A percentile compares a stretch with the other conserved stretches of the same genome.
Evolutionary conservation across 2,113 vertebrate species (phyloP).

Genomic region (Petaurus breviceps): DNA sequence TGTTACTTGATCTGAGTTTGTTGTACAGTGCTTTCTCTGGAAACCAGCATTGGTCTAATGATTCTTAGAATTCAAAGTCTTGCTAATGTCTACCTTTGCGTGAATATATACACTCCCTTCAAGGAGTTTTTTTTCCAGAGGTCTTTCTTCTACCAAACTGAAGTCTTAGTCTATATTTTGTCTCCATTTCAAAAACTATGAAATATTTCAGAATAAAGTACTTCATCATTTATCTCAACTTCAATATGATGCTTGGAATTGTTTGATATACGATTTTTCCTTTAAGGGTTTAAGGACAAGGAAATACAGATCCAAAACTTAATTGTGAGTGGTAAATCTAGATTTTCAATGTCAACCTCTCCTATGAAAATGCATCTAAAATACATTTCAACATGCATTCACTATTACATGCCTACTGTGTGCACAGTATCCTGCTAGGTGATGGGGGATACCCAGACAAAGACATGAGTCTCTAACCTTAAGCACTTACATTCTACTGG

Average conservation of each 20-base stretch:
- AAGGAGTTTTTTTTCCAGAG: not conserved
- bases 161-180: not conserved
- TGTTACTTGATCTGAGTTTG: not conserved
- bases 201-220: not conserved
- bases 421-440: not conserved
- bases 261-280: not conserved
- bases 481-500: not conserved
- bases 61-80: not conserved
- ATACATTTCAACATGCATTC: not conserved
- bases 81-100: not conserved
- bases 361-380: not conserved
- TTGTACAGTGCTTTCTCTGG: not conserved
- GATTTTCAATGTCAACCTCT: not conserved
- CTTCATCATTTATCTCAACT: not conserved
- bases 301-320: not conserved
- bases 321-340: not conserved
- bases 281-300: not conserved
- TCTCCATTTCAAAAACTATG: not conserved
- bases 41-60: not conserved
- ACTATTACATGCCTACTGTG: not conserved
- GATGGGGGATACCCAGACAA: not conserved
- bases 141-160: not conserved
- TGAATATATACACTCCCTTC: not conserved
- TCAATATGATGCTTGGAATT: not conserved
- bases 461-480: not conserved